Evolutionary conservation across 2,113 vertebrate genomes (phyloP), one percentile per base, ranked within the genome.

Genomic region (Saimiri boliviensis): DNA sequence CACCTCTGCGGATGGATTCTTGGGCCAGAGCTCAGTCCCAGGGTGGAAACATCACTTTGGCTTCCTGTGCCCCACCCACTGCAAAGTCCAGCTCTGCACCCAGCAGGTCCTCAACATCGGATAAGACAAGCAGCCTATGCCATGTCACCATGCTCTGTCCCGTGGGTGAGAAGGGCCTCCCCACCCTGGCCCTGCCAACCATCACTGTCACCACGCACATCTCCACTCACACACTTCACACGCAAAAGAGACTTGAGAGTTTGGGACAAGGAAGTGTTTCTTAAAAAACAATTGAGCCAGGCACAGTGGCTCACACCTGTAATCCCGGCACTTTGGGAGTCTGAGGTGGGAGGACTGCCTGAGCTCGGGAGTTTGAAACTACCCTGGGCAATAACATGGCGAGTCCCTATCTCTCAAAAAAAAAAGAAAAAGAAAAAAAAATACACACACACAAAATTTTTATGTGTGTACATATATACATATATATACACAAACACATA

Each of bases 191-290:
- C 52, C 52, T 16, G 16, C 14, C 25, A 58, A 21, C 25, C 40
- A 19, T 37, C 40, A 16, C 12, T 40, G 35, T 84, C 45, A 16
- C 47, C 37, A 68, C 0, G 1, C 11, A 1, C 3, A 13, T 37
- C 27, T 37, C 79, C 23, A 20, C 10, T 52, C 37, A 56, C 0
- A 1, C 10, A 86, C 27, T 68, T 47, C 63, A 77, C 60, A 49
- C 16, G 27, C 16, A 12, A 30, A 19, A 47, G 40, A 70, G n/a
- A 8, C 20, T 14, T 42, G 20, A 76, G 42, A 11, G 17, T 17
- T 73, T 54, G 17, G 14, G 37, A 25, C 8, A 1, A 1, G 12
- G 54, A 25, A 32, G 23, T 7, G 19, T n/a, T 70, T 60, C 54
- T n/a, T 47, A 32, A 66, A 74, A 82, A 42, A 54, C 6, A 14